Conservation (phyloP, 53 echinoderm and acorn worm species). For the Hippasteria phrygiana region DNA sequence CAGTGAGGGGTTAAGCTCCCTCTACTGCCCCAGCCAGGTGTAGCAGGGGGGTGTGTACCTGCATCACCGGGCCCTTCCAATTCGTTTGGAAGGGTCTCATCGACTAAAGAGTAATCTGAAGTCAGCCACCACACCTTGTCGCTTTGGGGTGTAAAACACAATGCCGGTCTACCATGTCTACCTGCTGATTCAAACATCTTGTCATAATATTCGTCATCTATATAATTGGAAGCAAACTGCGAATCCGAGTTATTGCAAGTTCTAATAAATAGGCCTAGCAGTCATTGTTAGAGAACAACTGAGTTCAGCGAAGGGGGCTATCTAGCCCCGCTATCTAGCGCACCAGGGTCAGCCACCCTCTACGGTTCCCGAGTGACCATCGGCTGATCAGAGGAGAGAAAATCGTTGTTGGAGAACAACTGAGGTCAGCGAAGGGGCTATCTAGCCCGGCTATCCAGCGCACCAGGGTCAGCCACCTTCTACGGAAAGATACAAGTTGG, state of each 20-base stretch:
- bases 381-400: too few relatives aligned
- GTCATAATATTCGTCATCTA: background rate
- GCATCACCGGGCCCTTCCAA: background rate
- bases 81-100: background rate
- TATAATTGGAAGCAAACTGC: too few relatives aligned
- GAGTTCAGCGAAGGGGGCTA: background rate
- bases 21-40: conserved; percentile 30
- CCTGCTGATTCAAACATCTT: background rate
- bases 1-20: conserved; percentile 15
- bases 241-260: background rate
- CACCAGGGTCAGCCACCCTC: conserved; percentile 20
- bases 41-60: conserved; percentile 23
- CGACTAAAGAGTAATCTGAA: conserved; percentile 1
- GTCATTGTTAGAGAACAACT: background rate
- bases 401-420: background rate
- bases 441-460: conserved; percentile 21
- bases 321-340: conserved; percentile 17
- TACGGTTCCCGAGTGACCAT: too few relatives aligned
- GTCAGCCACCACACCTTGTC: conserved; percentile 15
- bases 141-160: conserved; percentile 20
- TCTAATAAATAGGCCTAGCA: too few relatives aligned
- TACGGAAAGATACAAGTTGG: background rate
- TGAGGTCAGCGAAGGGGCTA: background rate
- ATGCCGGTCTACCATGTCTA: background rate
- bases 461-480: conserved; percentile 15